phyloP scores from a whole-genome alignment of 2,113 vertebrate genomes.

The Neolamprologus brichardi region DNA sequence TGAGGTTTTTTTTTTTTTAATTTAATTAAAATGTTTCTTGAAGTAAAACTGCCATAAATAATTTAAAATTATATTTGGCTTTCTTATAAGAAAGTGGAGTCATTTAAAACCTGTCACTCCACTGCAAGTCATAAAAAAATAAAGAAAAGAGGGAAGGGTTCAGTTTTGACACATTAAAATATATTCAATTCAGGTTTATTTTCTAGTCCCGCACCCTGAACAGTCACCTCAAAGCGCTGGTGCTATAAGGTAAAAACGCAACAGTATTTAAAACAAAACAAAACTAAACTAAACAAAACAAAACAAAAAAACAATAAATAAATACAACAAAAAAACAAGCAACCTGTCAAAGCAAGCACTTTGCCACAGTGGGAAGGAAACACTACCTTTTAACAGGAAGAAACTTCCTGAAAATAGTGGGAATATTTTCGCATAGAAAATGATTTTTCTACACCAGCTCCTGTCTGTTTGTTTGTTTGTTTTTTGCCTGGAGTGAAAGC shows the following conservation, averaged over 20 bases:
- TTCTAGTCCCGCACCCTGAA: background rate
- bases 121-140: background rate
- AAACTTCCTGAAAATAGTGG: background rate
- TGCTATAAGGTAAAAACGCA: background rate
- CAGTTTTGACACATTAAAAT: background rate
- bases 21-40: background rate
- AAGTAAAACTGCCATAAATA: background rate
- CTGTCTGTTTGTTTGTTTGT: background rate
- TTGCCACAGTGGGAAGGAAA: background rate
- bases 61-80: background rate
- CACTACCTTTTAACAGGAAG: background rate
- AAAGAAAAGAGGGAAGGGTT: background rate
- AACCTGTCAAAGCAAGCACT: background rate
- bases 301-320: background rate
- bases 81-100: background rate
- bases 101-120: background rate
- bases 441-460: background rate
- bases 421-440: background rate
- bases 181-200: background rate
- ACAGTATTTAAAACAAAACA: background rate
- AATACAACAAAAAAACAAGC: background rate
- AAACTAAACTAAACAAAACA: too few relatives aligned
- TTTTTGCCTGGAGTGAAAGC: background rate
- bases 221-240: background rate
- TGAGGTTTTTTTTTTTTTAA: accelerated